These are phyloP conservation scores for Spea multiplicata DNA, from an alignment of 2,113 vertebrate species.

Conservation along the genomic window DNA sequence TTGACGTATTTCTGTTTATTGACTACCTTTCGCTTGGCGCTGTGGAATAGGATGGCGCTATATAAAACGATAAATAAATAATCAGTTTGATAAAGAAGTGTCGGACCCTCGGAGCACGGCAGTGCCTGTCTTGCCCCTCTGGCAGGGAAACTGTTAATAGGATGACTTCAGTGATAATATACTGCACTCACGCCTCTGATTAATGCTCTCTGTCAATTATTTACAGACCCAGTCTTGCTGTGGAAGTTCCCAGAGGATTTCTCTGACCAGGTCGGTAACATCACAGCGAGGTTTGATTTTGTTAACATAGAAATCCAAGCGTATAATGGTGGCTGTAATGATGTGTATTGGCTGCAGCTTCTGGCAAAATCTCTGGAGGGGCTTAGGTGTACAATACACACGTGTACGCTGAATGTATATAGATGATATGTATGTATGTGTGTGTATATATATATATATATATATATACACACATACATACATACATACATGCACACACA, in stretches of 20 bases:
- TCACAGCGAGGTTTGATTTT: constrained; percentile 61
- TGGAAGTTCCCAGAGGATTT: constrained; percentile 99
- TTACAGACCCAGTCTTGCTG: constrained; percentile 97
- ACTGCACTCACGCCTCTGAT: constrained; percentile 81
- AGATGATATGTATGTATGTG: background rate
- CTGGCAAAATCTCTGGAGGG: constrained; percentile 9
- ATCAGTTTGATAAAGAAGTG: no score
- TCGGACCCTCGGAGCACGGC: background rate
- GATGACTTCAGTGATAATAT: constrained; percentile 31
- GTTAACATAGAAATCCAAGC: constrained; percentile 32
- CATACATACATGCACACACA: background rate
- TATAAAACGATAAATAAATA: no score
- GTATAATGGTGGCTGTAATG: constrained; percentile 30
- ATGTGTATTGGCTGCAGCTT: constrained; percentile 32
- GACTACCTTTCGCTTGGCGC: no score
- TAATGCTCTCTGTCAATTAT: constrained; percentile 96
- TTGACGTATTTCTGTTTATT: no score
- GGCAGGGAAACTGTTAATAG: constrained; percentile 21
- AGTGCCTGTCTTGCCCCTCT: background rate
- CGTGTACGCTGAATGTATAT: background rate
- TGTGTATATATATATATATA: background rate
- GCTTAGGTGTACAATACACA: constrained; percentile 7
- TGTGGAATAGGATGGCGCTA: no score
- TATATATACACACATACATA: background rate
- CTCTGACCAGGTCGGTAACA: constrained; percentile 96